Conservation (phyloP, 2,113 vertebrate genomes). For the Nothoprocta pentlandii region DNA sequence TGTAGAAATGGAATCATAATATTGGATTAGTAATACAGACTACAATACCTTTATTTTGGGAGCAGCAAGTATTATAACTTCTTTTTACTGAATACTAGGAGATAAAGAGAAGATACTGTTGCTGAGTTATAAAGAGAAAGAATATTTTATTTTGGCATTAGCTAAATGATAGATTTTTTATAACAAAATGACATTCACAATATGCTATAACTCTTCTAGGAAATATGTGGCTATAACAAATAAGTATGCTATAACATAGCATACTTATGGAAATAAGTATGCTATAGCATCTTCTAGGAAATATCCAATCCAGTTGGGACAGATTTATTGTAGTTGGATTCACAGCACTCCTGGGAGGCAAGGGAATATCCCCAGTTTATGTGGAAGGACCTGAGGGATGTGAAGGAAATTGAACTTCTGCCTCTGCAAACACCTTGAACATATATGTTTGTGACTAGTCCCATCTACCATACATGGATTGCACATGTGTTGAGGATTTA, state of each 20-base stretch:
- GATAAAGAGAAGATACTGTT: not conserved
- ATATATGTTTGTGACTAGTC: not conserved
- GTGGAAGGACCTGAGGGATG: not conserved
- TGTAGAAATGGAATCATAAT: not conserved
- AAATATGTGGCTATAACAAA: not conserved
- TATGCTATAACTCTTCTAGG: not conserved
- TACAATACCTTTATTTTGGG: not conserved
- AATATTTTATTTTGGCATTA: not conserved
- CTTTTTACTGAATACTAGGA: not conserved
- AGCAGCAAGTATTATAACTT: fast-evolving
- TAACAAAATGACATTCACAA: not conserved
- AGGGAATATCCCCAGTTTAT: not conserved
- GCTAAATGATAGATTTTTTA: not conserved
- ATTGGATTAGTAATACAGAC: not conserved
- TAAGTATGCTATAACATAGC: no score
- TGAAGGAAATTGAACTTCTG: not conserved
- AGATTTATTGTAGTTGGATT: not conserved
- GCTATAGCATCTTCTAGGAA: not conserved
- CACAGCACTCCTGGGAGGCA: not conserved
- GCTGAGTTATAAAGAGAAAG: not conserved
- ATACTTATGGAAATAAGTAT: no score
- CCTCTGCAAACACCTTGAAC: not conserved
- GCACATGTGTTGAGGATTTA: not conserved
- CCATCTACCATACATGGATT: not conserved
- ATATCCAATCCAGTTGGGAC: not conserved